These are phyloP conservation scores for Chiloscyllium punctatum DNA, from an alignment of 2,797 vertebrate genomes.

Conservation along the genomic window DNA sequence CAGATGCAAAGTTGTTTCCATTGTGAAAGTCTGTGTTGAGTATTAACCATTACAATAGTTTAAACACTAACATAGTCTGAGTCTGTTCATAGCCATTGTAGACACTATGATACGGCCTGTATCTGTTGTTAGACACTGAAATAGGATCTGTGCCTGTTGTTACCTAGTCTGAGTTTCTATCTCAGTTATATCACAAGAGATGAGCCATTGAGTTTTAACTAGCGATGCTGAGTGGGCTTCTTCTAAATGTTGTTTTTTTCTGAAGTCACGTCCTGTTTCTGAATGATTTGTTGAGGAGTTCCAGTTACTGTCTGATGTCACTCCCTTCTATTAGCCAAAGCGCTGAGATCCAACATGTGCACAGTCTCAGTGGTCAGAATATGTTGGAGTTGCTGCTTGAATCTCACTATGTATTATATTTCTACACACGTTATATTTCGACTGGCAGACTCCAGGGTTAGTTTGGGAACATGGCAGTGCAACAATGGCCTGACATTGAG, in stretches of 20 bases:
- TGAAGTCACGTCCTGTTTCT: background rate
- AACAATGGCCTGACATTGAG: background rate
- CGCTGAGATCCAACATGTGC: background rate
- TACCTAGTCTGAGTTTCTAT: background rate
- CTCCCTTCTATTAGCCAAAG: background rate
- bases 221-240: background rate
- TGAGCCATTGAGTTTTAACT: background rate
- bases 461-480: background rate
- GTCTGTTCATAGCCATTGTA: background rate
- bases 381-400: background rate
- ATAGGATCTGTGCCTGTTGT: background rate
- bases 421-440: background rate
- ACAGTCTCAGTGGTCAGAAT: background rate
- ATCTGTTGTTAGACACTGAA: too few species aligned
- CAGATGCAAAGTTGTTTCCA: too few species aligned
- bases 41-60: too few species aligned
- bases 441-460: background rate
- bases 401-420: background rate
- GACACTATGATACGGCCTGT: too few species aligned
- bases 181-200: background rate
- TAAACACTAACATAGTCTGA: too few species aligned
- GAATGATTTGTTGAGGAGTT: background rate
- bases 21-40: too few species aligned
- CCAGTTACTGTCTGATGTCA: background rate
- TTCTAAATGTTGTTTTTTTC: background rate